Conservation (phyloP, 2,113 vertebrate species). For the Ahaetulla prasina region DNA sequence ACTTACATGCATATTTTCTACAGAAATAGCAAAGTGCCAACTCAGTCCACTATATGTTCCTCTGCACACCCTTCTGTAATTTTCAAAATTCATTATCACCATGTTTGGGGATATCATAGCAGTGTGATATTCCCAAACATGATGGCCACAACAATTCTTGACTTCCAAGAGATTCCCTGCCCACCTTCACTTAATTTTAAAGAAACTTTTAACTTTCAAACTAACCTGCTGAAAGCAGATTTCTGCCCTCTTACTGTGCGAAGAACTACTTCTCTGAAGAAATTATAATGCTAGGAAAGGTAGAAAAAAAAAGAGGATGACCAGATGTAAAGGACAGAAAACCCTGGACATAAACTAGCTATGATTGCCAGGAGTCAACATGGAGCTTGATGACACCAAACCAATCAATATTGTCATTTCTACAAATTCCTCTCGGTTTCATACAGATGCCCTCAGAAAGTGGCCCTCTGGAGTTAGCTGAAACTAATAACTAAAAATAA, state of each 20-base stretch:
- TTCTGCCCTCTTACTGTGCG: neutral
- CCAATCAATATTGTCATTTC: neutral
- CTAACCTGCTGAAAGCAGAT: neutral
- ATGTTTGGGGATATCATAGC: neutral
- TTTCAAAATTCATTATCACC: neutral
- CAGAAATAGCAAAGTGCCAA: neutral
- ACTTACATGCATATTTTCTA: neutral
- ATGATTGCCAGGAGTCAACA: neutral
- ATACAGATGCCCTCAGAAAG: neutral
- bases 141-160: neutral
- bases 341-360: neutral
- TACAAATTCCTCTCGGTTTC: neutral
- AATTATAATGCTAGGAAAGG: neutral
- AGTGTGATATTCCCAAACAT: neutral
- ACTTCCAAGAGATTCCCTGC: neutral
- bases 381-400: neutral
- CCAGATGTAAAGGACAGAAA: neutral
- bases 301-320: neutral
- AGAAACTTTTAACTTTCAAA: neutral
- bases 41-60: neutral
- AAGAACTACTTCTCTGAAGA: neutral
- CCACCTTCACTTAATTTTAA: neutral
- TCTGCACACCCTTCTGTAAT: neutral
- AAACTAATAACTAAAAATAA: neutral
- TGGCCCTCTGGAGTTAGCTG: neutral